Percentiles rank a stretch among this genome's conserved stretches.
Conservation (phyloP, 1,140 invertebrate genomes). For the Sitodiplosis mosellana region DNA sequence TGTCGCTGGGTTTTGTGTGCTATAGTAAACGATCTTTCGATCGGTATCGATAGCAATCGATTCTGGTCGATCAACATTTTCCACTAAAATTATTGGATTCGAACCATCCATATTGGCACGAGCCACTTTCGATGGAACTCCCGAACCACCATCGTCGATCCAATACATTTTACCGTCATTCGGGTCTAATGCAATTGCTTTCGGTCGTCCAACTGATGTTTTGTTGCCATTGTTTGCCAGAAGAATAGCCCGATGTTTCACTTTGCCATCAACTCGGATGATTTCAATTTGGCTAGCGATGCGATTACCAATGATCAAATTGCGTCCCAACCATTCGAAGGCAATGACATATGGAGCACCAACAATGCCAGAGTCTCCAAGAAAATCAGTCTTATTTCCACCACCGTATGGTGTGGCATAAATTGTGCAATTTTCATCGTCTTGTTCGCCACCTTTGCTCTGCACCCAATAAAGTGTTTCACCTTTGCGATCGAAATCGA, state of each 20-base stretch:
- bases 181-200: slow-evolving; percentile 77
- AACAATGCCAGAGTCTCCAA: slow-evolving; percentile 63
- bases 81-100: slow-evolving; percentile 47
- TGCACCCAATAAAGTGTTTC: slow-evolving; percentile 75
- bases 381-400: slow-evolving; percentile 71
- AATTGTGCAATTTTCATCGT: slow-evolving; percentile 63
- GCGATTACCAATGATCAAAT: slow-evolving; percentile 85
- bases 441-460: slow-evolving; percentile 39
- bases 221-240: slow-evolving; percentile 78
- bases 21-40: slow-evolving; percentile 71
- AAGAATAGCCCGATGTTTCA: slow-evolving; percentile 68
- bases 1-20: slow-evolving; percentile 51
- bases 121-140: slow-evolving; percentile 79
- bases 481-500: slow-evolving; percentile 80
- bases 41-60: slow-evolving; percentile 73
- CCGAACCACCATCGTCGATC: slow-evolving; percentile 85
- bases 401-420: slow-evolving; percentile 68
- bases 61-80: slow-evolving; percentile 50
- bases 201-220: slow-evolving; percentile 72
- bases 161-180: slow-evolving; percentile 83
- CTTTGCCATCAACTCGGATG: slow-evolving; percentile 69
- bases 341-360: slow-evolving; percentile 82
- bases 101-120: slow-evolving; percentile 88
- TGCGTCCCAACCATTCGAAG: slow-evolving; percentile 91
- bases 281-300: slow-evolving; percentile 85